phyloP scores from a whole-genome alignment of 2,797 vertebrate species.

The Salarias fasciatus region DNA sequence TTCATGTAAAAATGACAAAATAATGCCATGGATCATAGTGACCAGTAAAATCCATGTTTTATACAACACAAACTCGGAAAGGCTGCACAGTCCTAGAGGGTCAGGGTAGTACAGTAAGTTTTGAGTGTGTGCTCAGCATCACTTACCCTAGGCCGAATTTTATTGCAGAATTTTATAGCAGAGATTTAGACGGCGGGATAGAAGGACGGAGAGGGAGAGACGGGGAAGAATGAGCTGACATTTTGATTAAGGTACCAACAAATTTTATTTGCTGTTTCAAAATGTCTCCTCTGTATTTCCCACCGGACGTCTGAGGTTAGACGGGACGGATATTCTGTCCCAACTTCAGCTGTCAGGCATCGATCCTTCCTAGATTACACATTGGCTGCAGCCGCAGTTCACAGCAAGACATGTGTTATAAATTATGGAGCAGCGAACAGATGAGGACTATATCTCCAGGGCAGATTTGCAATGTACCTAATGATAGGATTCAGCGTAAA shows the following conservation, averaged over 20 bases:
- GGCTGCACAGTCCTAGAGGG: no score
- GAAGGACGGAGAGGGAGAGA: constrained; percentile 11
- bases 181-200: constrained; percentile 20
- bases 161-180: constrained; percentile 23
- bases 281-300: constrained; percentile 76
- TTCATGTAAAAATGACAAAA: no score
- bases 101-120: neutral
- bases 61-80: neutral
- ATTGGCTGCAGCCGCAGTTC: constrained; percentile 53
- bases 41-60: no score
- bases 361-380: constrained; percentile 75
- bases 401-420: constrained; percentile 61
- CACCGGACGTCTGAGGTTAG: constrained; percentile 65
- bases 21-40: no score
- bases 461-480: constrained; percentile 50
- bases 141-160: constrained; percentile 7
- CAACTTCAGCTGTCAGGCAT: constrained; percentile 72
- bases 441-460: constrained; percentile 60
- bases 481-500: constrained; percentile 55
- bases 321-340: constrained; percentile 60
- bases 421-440: constrained; percentile 71
- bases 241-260: constrained; percentile 79
- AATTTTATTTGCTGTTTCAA: constrained; percentile 70
- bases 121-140: constrained; percentile 14
- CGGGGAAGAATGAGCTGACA: constrained; percentile 65